These are phyloP conservation scores for Parapristionchus giblindavisi DNA, from an alignment of 2,888 invertebrate genomes.

Conservation along the genomic window DNA sequence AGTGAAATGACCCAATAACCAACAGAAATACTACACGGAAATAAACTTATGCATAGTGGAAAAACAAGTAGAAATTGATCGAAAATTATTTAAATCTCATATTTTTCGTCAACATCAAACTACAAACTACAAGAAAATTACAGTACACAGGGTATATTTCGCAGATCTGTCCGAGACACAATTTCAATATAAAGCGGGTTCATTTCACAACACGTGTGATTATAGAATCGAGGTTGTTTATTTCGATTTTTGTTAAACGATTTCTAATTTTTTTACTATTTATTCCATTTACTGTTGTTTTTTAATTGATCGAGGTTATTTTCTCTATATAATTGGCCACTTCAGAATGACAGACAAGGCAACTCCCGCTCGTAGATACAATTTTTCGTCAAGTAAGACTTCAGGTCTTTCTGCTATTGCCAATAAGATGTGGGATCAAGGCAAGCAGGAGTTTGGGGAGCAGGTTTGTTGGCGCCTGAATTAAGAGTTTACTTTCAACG, in stretches of 20 bases:
- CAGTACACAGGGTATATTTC: background rate
- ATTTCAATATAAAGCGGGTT: background rate
- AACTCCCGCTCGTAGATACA: conserved; percentile 7
- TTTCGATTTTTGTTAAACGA: background rate
- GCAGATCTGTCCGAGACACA: background rate
- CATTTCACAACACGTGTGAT: background rate
- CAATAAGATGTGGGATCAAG: conserved; percentile 31
- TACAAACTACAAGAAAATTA: conserved; percentile 8
- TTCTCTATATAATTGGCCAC: no score
- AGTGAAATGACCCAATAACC: background rate
- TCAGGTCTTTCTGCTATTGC: conserved; percentile 34
- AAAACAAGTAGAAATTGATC: conserved; percentile 5
- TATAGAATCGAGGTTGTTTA: background rate
- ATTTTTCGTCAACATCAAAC: background rate
- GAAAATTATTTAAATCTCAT: background rate
- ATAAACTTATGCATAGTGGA: no score
- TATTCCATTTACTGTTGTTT: background rate
- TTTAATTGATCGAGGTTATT: background rate
- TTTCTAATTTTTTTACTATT: background rate
- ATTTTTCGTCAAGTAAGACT: conserved; percentile 5
- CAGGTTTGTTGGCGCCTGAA: background rate
- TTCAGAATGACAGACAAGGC: conserved; percentile 13
- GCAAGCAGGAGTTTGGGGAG: conserved; percentile 26
- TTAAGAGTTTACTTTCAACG: background rate
- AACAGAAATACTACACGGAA: background rate